Conservation (phyloP, 2,888 invertebrate genomes). For the Lithosia quadra region DNA sequence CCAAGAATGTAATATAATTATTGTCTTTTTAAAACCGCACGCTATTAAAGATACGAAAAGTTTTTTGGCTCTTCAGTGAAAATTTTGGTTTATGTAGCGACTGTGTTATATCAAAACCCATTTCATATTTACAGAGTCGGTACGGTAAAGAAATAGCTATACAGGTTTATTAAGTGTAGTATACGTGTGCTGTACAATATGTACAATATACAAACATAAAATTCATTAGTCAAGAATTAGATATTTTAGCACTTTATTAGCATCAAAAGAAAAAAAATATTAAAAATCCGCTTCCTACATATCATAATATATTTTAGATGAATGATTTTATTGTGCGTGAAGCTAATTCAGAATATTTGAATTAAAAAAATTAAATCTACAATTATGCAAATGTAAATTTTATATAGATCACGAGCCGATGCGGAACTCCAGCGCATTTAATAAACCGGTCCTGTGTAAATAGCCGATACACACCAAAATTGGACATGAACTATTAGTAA, state of each 20-base stretch:
- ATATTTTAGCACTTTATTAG: neutral
- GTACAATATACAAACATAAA: no score
- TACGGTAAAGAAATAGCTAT: no score
- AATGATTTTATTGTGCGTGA: neutral
- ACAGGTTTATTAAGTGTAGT: no score
- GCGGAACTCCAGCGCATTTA: conserved; percentile 62
- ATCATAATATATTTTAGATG: neutral
- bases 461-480: conserved; percentile 53
- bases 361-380: neutral
- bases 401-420: conserved; percentile 59
- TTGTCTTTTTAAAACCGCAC: no score
- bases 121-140: no score
- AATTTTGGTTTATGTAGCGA: no score
- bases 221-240: no score
- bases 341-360: neutral
- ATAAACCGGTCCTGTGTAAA: conserved; percentile 59
- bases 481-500: conserved; percentile 59
- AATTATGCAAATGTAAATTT: conserved; percentile 65
- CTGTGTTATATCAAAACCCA: no score
- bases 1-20: no score
- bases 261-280: neutral
- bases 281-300: neutral
- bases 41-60: no score
- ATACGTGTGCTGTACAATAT: no score
- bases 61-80: no score